phyloP scores from a whole-genome alignment of 2,888 invertebrate genomes.

The Eupithecia vulgata region DNA sequence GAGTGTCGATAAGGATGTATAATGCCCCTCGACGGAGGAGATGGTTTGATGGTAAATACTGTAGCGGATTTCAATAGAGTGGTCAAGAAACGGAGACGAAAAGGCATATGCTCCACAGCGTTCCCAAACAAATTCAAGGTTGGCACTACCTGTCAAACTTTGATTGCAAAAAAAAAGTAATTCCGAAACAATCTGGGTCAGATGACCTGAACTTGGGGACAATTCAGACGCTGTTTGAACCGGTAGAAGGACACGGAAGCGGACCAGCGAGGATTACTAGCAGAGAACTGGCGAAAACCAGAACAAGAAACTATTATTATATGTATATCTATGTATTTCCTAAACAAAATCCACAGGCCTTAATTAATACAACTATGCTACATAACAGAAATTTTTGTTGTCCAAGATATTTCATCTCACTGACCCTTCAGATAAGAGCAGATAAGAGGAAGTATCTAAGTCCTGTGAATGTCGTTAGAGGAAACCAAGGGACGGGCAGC shows the following conservation, averaged over 20 bases:
- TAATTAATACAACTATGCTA: no score
- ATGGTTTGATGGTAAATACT: constrained; percentile 46
- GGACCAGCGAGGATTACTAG: not conserved
- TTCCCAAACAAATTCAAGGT: not conserved
- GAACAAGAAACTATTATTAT: no score
- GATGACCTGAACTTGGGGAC: not conserved
- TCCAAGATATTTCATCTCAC: no score
- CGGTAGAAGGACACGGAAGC: not conserved
- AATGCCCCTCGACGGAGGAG: constrained; percentile 66
- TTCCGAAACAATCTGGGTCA: not conserved
- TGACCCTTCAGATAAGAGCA: no score
- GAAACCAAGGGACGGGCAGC: not conserved
- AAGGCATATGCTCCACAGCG: not conserved
- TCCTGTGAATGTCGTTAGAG: not conserved
- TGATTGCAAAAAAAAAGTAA: not conserved
- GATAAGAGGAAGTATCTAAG: no score
- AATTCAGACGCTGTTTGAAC: not conserved
- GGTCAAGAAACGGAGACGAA: not conserved
- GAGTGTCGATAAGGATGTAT: constrained; percentile 80
- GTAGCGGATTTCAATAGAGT: not conserved
- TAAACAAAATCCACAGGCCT: no score
- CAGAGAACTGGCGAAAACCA: no score
- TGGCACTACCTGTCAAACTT: not conserved
- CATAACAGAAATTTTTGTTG: no score
- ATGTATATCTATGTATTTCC: no score